Evolutionary conservation across 2,888 invertebrate species (phyloP).

Genomic region (Petrolisthes manimaculis): DNA sequence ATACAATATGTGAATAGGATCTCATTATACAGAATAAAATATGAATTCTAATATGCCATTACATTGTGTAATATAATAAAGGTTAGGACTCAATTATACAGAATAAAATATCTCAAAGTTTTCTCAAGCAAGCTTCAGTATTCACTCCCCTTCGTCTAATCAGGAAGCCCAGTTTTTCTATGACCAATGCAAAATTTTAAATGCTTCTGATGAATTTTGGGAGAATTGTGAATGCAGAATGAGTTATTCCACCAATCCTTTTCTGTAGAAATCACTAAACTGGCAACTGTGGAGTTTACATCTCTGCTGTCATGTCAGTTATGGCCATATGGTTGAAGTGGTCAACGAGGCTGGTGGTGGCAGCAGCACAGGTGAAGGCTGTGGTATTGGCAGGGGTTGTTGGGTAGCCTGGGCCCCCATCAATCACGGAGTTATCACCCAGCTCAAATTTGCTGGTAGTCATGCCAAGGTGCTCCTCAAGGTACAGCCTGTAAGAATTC

Average conservation of each 20-base stretch:
- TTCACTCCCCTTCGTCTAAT: too few relatives aligned
- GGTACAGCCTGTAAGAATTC: conserved; percentile 34
- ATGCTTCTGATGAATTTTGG: not conserved
- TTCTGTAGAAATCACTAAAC: not conserved
- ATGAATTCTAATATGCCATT: too few relatives aligned
- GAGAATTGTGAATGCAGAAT: not conserved
- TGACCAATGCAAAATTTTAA: not conserved
- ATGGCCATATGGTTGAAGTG: conserved; percentile 42
- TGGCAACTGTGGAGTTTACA: conserved; percentile 32
- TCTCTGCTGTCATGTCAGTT: conserved; percentile 46
- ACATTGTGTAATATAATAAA: too few relatives aligned
- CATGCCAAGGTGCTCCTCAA: conserved; percentile 48
- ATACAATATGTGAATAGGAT: too few relatives aligned
- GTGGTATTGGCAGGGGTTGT: not conserved
- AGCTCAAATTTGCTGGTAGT: not conserved
- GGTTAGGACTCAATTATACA: too few relatives aligned
- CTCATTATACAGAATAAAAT: too few relatives aligned
- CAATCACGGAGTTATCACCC: conserved; percentile 20
- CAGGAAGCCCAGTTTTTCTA: not conserved
- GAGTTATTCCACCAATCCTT: not conserved
- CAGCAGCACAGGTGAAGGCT: conserved; percentile 11
- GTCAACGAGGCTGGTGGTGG: conserved; percentile 48
- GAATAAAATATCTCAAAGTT: too few relatives aligned
- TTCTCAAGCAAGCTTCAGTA: too few relatives aligned
- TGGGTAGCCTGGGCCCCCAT: not conserved